A percentile compares a stretch with the other conserved stretches of the same genome.
These are phyloP conservation scores for Bombus waltoni DNA, from an alignment of 1,140 invertebrate species.

Conservation along the genomic window DNA sequence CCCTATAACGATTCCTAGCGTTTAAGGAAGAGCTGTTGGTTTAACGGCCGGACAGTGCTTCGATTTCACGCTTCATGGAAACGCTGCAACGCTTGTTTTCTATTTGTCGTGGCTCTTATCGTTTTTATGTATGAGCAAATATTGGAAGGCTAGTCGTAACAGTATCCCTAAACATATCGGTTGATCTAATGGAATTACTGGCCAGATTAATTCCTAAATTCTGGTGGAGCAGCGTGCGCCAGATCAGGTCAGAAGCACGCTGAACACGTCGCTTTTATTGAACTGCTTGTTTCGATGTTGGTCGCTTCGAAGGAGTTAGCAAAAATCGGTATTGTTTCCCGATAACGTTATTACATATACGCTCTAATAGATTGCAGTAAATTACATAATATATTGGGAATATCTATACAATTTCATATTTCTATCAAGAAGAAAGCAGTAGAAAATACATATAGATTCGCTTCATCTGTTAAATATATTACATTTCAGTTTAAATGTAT, in stretches of 20 bases:
- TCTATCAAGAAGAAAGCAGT: background rate
- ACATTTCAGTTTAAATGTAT: too few relatives aligned
- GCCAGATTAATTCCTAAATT: slow-evolving; percentile 33
- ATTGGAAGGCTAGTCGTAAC: slow-evolving; percentile 5
- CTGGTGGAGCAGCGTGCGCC: background rate
- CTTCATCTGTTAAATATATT: too few relatives aligned
- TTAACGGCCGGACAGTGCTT: slow-evolving; percentile 19
- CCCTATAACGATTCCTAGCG: background rate
- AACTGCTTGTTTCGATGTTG: background rate
- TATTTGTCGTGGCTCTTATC: slow-evolving; percentile 41
- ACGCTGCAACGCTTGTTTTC: slow-evolving; percentile 13
- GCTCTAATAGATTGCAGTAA: background rate
- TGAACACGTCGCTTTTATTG: background rate
- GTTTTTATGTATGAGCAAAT: slow-evolving; percentile 53
- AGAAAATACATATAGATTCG: too few relatives aligned
- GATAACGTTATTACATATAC: background rate
- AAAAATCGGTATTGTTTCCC: background rate
- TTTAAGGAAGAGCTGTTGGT: slow-evolving; percentile 31
- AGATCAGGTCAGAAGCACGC: too few relatives aligned
- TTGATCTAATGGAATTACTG: slow-evolving; percentile 38
- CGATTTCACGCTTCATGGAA: slow-evolving; percentile 52
- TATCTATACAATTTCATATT: background rate
- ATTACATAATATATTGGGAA: background rate
- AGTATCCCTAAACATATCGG: background rate
- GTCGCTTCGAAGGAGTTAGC: background rate